These are phyloP conservation scores for Diceros bicornis DNA, from an alignment of 2,797 vertebrate species.

Conservation along the genomic window DNA sequence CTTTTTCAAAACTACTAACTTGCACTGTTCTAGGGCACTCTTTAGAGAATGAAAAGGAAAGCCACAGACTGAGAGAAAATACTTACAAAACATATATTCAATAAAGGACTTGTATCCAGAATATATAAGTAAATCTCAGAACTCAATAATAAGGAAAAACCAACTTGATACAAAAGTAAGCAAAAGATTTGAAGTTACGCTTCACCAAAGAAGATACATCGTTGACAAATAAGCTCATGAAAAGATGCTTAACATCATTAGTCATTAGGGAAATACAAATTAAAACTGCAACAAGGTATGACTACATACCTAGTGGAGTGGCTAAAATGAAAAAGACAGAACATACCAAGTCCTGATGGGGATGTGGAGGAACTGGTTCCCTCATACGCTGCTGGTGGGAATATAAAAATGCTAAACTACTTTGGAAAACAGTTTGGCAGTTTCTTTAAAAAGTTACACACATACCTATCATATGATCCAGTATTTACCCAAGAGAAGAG, in stretches of 20 bases:
- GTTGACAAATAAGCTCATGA: neutral
- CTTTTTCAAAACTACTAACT: neutral
- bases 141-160: neutral
- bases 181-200: neutral
- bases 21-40: neutral
- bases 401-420: neutral
- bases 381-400: neutral
- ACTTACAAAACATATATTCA: neutral
- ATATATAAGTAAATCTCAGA: neutral
- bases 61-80: constrained; percentile 9
- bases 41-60: neutral
- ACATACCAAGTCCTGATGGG: neutral
- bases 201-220: neutral
- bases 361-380: neutral
- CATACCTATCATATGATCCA: neutral
- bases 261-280: neutral
- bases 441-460: neutral
- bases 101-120: neutral
- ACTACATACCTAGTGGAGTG: neutral
- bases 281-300: neutral
- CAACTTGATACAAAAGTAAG: neutral
- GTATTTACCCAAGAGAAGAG: neutral
- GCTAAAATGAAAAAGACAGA: neutral
- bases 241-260: neutral
- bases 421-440: neutral